These are phyloP conservation scores for Lipophrys pholis DNA, from an alignment of 2,113 vertebrate species.

Conservation along the genomic window DNA sequence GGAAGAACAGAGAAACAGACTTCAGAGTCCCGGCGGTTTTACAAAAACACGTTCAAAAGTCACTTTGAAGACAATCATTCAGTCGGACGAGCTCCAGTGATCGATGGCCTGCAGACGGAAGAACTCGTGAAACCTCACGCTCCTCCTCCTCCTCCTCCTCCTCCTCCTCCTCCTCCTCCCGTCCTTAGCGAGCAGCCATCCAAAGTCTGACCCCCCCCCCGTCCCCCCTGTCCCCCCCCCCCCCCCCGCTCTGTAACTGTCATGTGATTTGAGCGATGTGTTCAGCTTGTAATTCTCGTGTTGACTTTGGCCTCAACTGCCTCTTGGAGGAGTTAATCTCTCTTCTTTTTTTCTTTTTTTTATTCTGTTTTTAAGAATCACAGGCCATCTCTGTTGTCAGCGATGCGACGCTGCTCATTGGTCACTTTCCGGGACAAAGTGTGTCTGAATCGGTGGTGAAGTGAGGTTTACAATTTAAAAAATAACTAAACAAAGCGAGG, in stretches of 20 bases:
- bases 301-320: slow-evolving; percentile 87
- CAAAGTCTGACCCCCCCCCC: slow-evolving; percentile 49
- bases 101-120: slow-evolving; percentile 83
- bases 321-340: slow-evolving; percentile 82
- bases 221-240: slow-evolving; percentile 14
- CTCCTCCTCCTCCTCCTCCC: slow-evolving; percentile 13
- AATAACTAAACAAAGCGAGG: slow-evolving; percentile 24
- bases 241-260: slow-evolving; percentile 79
- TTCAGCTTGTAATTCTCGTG: slow-evolving; percentile 86
- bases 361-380: slow-evolving; percentile 58
- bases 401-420: slow-evolving; percentile 67
- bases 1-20: slow-evolving; percentile 71
- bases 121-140: slow-evolving; percentile 77
- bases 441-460: slow-evolving; percentile 41
- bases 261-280: slow-evolving; percentile 86
- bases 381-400: slow-evolving; percentile 73
- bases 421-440: slow-evolving; percentile 59
- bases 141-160: slow-evolving; percentile 63
- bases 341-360: slow-evolving; percentile 58
- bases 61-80: slow-evolving; percentile 93
- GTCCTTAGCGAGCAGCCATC: slow-evolving; percentile 77
- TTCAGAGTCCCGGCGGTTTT: slow-evolving; percentile 80
- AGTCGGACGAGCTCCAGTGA: slow-evolving; percentile 84
- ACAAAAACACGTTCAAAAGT: slow-evolving; percentile 75
- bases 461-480: slow-evolving; percentile 64